Percentiles rank a stretch among this genome's conserved stretches.
phyloP scores from a whole-genome alignment of 2,797 vertebrate species.

The Erethizon dorsatum region DNA sequence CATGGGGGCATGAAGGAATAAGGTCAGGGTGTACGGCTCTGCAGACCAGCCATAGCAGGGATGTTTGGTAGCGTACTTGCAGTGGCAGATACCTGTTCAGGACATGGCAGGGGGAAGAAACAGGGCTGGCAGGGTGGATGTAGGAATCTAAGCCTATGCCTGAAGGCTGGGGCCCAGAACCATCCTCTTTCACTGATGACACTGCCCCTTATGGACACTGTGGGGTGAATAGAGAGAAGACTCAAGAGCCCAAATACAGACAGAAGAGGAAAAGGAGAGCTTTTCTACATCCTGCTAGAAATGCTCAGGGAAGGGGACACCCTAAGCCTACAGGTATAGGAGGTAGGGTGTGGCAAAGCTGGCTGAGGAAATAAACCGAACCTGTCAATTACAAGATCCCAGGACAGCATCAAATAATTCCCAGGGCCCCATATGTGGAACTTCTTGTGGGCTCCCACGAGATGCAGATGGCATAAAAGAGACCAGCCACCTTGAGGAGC shows the following conservation, averaged over 20 bases:
- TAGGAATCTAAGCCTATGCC: background rate
- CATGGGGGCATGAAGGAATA: background rate
- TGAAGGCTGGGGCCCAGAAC: background rate
- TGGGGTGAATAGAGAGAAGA: constrained; percentile 22
- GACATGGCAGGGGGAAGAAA: background rate
- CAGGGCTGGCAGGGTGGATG: background rate
- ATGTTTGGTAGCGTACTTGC: background rate
- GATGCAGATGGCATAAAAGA: background rate
- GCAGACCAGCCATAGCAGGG: background rate
- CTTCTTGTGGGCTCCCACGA: background rate
- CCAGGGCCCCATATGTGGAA: background rate
- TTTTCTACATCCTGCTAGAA: constrained; percentile 2
- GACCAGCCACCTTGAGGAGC: background rate
- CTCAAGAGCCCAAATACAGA: background rate
- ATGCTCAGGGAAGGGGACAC: background rate
- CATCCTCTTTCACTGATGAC: background rate
- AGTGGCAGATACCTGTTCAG: background rate
- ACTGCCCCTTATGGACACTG: background rate
- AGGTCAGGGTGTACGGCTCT: background rate
- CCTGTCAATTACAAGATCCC: background rate
- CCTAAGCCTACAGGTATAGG: background rate
- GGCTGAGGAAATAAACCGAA: background rate
- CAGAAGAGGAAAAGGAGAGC: background rate
- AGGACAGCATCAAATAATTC: background rate
- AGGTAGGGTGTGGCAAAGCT: background rate